A percentile compares a stretch with the other conserved stretches of the same genome.
These are phyloP conservation scores for Manis javanica DNA, from an alignment of 2,797 vertebrate species.

Conservation along the genomic window DNA sequence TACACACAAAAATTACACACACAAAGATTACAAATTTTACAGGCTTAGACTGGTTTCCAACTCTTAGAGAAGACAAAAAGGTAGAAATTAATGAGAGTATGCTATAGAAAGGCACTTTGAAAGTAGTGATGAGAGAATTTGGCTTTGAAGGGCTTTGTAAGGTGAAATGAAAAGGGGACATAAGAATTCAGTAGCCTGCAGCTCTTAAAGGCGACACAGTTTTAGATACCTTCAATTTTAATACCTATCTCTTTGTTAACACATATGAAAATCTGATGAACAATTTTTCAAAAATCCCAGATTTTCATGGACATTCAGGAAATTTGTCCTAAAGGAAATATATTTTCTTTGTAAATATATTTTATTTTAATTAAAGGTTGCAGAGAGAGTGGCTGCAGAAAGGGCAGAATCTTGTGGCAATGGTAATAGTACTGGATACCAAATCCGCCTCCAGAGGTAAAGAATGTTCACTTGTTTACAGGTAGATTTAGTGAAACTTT, in stretches of 20 bases:
- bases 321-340: neutral
- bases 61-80: neutral
- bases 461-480: neutral
- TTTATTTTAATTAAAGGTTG: slow-evolving; percentile 89
- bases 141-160: neutral
- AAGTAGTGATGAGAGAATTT: neutral
- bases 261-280: neutral
- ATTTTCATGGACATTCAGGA: neutral
- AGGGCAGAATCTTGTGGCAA: slow-evolving; percentile 94
- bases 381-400: slow-evolving; percentile 96
- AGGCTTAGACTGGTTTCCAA: neutral
- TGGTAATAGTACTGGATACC: slow-evolving; percentile 96
- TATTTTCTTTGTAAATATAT: neutral
- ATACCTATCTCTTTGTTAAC: neutral
- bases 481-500: neutral
- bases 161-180: neutral
- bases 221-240: neutral
- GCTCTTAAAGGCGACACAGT: neutral
- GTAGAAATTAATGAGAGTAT: neutral
- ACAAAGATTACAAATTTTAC: neutral
- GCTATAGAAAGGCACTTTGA: neutral
- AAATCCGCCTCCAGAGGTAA: slow-evolving; percentile 98
- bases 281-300: neutral
- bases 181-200: neutral
- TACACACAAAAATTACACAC: neutral